Evolutionary conservation across 1,140 invertebrate genomes (phyloP).

Genomic region (Agrilus planipennis): DNA sequence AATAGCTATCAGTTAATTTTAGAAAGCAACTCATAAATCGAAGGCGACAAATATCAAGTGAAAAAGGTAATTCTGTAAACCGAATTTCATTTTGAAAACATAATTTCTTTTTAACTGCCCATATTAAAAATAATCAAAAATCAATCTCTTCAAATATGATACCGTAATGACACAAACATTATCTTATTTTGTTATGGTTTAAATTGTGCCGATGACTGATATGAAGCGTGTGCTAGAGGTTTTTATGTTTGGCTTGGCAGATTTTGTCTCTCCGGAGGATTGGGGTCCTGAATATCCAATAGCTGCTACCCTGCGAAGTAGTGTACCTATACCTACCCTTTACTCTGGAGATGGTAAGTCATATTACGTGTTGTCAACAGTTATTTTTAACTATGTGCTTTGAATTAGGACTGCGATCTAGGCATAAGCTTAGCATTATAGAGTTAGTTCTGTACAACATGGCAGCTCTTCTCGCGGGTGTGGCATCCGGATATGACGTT

Average conservation of each 20-base stretch:
- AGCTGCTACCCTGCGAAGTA: constrained; percentile 39
- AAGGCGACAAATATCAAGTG: too few relatives aligned
- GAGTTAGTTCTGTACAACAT: constrained; percentile 82
- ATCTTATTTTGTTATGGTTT: too few relatives aligned
- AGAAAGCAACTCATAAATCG: too few relatives aligned
- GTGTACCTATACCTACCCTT: constrained; percentile 62
- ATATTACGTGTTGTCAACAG: neutral
- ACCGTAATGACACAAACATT: too few relatives aligned
- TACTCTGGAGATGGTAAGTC: constrained; percentile 53
- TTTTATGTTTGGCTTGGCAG: constrained; percentile 29
- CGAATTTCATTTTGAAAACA: too few relatives aligned
- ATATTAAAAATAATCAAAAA: too few relatives aligned
- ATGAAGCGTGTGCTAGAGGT: constrained; percentile 15
- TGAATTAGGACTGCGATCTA: constrained; percentile 39
- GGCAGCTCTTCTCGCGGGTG: constrained; percentile 74
- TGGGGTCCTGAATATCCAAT: constrained; percentile 52
- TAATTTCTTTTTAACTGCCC: too few relatives aligned
- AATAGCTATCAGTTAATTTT: too few relatives aligned
- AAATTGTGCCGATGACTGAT: too few relatives aligned
- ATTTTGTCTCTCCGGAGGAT: constrained; percentile 42
- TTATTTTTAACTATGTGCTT: constrained; percentile 1
- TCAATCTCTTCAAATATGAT: too few relatives aligned
- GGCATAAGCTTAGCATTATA: constrained; percentile 61
- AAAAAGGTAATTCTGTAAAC: too few relatives aligned
- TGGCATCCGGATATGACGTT: constrained; percentile 84